Base-by-base conservation (phyloP, 2,888 invertebrate genomes). In the Nudaria mundana region DNA sequence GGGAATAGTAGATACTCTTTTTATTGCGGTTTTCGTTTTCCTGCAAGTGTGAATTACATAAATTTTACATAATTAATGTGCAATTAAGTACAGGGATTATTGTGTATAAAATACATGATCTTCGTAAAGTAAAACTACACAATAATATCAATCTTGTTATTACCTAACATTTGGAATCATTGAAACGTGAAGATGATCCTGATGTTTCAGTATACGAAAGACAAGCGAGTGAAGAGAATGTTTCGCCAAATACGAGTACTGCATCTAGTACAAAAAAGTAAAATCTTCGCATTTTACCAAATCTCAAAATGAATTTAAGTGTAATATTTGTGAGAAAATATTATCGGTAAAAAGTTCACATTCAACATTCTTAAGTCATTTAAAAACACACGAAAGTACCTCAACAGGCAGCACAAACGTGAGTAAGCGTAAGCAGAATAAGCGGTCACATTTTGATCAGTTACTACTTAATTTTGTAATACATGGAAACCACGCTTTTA, bases 401-500 rank as follows among this genome's bases (percentile, higher is more conserved):
- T 8, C 22, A 22, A 22, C 22, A 22, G n/a, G 22, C 22, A 22
- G 22, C 22, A 22, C 22, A 22, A 20, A 20, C 8, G 22, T 22
- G 22, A 22, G 22, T 22, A 22, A 22, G 22, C 22, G 3, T 22
- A 22, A 22, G 22, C 29, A 22, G 22, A 22, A 22, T n/a, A n/a
- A n/a, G 22, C 22, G 22, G 22, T 22, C 11, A 25, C 11, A 5
- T 25, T 25, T 25, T 25, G 24, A 12, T 25, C 12, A 12, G 15
- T 15, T 30, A 23, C 10, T 22, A 22, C 23, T n/a, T n/a, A 23
- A 10, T 22, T 40, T 35, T 26, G 22, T 37, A 18, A 34, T 30
- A 16, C 34, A 38, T 16, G 42, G 34, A 30, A 43, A 31, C 23
- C 34, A 42, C 28, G 23, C 37, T 13, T 43, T 43, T 38, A 34